Evolutionary conservation across 2,888 invertebrate genomes (phyloP).

Genomic region (Barypeithes pellucidus): DNA sequence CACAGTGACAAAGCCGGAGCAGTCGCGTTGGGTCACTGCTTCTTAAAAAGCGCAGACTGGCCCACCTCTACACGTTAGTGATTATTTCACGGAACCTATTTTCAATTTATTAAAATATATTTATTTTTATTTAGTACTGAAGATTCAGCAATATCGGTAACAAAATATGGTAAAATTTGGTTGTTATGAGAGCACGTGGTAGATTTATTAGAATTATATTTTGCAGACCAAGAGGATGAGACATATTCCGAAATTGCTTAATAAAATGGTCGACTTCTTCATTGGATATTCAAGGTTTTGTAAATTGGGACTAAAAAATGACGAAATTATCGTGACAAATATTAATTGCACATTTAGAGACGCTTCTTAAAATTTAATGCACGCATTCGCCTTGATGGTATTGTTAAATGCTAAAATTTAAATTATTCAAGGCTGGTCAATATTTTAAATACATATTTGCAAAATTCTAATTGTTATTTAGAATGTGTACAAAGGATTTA

Average conservation of each 20-base stretch:
- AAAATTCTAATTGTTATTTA: background rate
- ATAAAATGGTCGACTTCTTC: background rate
- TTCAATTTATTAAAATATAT: background rate
- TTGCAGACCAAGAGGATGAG: background rate
- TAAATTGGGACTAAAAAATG: background rate
- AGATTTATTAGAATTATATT: background rate
- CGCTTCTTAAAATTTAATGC: background rate
- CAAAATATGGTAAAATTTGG: too few species aligned
- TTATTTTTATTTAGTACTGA: too few species aligned
- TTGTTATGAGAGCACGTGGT: background rate
- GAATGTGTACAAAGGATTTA: background rate
- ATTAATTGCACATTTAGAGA: background rate
- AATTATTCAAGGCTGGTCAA: background rate
- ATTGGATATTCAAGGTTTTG: background rate
- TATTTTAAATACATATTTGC: conserved; percentile 2
- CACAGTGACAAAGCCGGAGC: too few species aligned
- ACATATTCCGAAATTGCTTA: background rate
- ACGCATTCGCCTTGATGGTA: conserved; percentile 1
- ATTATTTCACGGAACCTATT: too few species aligned
- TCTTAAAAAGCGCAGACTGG: too few species aligned
- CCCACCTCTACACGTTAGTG: too few species aligned
- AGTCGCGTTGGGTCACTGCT: too few species aligned
- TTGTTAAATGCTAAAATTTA: background rate
- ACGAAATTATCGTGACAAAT: conserved; percentile 13
- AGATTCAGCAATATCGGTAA: too few species aligned